phyloP scores from a whole-genome alignment of 2,888 invertebrate genomes.

The Leptogaster cylindrica region DNA sequence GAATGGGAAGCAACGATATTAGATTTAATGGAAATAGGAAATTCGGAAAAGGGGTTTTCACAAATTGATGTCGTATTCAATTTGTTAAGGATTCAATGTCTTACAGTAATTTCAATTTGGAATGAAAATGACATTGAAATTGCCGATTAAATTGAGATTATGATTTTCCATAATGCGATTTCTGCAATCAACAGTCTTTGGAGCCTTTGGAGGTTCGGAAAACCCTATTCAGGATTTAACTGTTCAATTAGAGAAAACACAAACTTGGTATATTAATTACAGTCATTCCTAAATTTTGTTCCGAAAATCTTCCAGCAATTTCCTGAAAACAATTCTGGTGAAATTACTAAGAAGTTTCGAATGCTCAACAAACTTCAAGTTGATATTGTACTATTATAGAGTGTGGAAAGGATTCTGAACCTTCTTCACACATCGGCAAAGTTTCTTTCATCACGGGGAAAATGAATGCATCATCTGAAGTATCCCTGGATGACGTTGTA shows the following conservation, averaged over 20 bases:
- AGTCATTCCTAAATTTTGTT: too few relatives aligned
- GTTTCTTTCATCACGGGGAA: neutral
- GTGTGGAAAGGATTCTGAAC: too few relatives aligned
- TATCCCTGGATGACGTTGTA: neutral
- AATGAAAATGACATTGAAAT: slow-evolving; percentile 7
- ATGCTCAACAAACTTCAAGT: too few relatives aligned
- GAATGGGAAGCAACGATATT: slow-evolving; percentile 11
- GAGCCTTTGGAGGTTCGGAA: neutral
- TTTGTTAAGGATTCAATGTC: neutral
- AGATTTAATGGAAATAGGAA: slow-evolving; percentile 20
- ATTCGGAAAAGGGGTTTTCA: neutral
- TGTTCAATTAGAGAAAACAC: too few relatives aligned
- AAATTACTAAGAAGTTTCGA: too few relatives aligned
- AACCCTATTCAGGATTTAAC: neutral
- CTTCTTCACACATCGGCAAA: too few relatives aligned
- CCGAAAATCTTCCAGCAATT: too few relatives aligned
- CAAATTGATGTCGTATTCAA: neutral
- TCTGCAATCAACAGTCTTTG: neutral
- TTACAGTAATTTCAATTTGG: neutral
- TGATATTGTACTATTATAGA: too few relatives aligned
- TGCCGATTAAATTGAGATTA: neutral
- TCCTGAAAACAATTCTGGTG: too few relatives aligned
- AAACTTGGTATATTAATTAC: too few relatives aligned
- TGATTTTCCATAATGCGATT: neutral
- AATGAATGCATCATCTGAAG: neutral